Conservation (phyloP, 2,888 invertebrate genomes). For the Loripinus fragilis region DNA sequence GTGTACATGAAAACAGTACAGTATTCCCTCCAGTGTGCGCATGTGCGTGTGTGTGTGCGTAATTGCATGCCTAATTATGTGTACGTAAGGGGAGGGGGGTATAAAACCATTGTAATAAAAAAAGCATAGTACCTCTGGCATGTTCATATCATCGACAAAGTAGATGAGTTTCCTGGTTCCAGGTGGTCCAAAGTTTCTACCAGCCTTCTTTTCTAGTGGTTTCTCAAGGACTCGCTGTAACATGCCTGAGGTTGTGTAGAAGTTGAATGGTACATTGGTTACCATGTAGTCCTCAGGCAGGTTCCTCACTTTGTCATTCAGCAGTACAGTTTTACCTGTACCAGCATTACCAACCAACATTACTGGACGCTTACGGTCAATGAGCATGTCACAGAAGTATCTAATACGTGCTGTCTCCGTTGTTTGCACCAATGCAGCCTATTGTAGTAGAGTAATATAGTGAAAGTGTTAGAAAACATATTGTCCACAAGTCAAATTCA, state of each 20-base stretch:
- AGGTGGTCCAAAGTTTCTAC: constrained; percentile 97
- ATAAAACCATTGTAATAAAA: too few relatives aligned
- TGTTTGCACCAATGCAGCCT: constrained; percentile 96
- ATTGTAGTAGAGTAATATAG: constrained; percentile 35
- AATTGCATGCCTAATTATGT: too few relatives aligned
- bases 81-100: too few relatives aligned
- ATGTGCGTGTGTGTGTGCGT: too few relatives aligned
- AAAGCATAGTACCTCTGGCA: constrained; percentile 94
- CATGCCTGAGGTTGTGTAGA: constrained; percentile 92
- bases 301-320: constrained; percentile 91
- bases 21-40: too few relatives aligned
- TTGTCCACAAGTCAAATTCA: too few relatives aligned
- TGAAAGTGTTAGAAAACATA: too few relatives aligned
- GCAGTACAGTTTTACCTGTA: constrained; percentile 97
- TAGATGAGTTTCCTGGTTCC: constrained; percentile 96
- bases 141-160: constrained; percentile 98
- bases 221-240: constrained; percentile 92
- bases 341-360: constrained; percentile 98
- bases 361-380: constrained; percentile 94
- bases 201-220: constrained; percentile 98
- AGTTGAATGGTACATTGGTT: constrained; percentile 97
- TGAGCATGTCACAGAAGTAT: constrained; percentile 94
- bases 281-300: constrained; percentile 93
- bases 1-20: too few relatives aligned
- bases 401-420: constrained; percentile 95